Evolutionary conservation across 2,797 vertebrate genomes (phyloP), one percentile per base, ranked within the genome.

Genomic region (Thamnophis elegans): DNA sequence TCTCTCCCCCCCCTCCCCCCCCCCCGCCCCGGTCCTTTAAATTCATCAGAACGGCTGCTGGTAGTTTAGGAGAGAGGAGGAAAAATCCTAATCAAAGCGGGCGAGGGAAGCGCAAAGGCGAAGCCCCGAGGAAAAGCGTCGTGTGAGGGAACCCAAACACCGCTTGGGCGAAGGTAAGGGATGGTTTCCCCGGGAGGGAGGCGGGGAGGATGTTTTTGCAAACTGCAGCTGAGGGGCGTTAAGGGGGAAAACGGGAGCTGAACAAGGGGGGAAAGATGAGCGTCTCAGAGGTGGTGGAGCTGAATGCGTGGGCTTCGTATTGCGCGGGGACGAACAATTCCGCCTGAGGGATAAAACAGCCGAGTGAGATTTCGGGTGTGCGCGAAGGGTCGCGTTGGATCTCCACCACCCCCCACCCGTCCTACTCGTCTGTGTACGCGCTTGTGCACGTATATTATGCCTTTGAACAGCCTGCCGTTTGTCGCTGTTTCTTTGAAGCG

Each of bases 1-100:
- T 94, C 92, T 94, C 93, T 90, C 93, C 95, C 60, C 93, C 62
- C 91, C 88, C 94, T 94, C 93, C 91, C 93, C 95, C 60, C 93
- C 59, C 92, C 88, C 94, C 82, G 0, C 26, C 26, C 28, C 60
- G 60, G 60, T 4, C 89, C 22, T 93, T 92, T 95, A 89, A 93
- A 93, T 92, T 93, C 94, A 16, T 56, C 95, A 22, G 93, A 86
- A 89, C 13, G 95, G 93, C 93, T 22, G 90, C 93, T 53, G 3
- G 94, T 93, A 58, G 87, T 85, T 0, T 62, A 2, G 3, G 65
- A 82, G 91, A 47, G 82, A 51, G 18, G 32, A 54, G 22, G 36
- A 47, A 47, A 47, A 42, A 47, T 25, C 20, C 22, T 12, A 42
- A 78, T 42, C 73, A 25, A 47, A 14, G 59, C 47, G 54, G 32